Conservation (phyloP, 2,888 invertebrate species). For the Oscheius myriophilus region DNA sequence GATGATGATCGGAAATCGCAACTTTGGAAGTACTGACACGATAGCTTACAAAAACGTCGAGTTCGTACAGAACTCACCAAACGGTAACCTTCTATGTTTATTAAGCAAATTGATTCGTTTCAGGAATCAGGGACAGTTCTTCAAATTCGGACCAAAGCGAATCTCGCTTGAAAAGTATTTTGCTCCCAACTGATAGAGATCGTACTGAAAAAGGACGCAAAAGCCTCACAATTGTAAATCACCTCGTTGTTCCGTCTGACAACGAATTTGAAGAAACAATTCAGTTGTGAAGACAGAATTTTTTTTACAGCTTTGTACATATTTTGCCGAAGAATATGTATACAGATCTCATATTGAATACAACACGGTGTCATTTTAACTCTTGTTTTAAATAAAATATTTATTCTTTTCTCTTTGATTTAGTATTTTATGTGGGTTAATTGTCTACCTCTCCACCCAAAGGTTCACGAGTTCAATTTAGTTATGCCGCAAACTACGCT, state of each 20-base stretch:
- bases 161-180: conserved; percentile 18
- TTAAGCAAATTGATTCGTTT: too few species aligned
- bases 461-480: too few species aligned
- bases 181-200: conserved; percentile 7
- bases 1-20: conserved; percentile 21
- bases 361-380: too few species aligned
- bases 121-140: conserved; percentile 15
- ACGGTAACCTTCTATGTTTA: neutral
- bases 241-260: conserved; percentile 26
- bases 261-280: conserved; percentile 26
- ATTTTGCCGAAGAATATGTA: too few species aligned
- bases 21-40: conserved; percentile 20
- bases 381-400: too few species aligned
- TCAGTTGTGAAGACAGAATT: neutral
- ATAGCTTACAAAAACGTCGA: conserved; percentile 21
- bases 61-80: neutral
- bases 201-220: conserved; percentile 27
- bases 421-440: too few species aligned
- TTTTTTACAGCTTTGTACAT: too few species aligned
- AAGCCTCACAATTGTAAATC: conserved; percentile 49
- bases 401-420: too few species aligned
- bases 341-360: too few species aligned
- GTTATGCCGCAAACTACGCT: too few species aligned
- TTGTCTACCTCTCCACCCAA: too few species aligned
- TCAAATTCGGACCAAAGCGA: conserved; percentile 5